These are phyloP conservation scores for Leptodactylus fallax DNA, from an alignment of 2,797 vertebrate species.

Conservation along the genomic window DNA sequence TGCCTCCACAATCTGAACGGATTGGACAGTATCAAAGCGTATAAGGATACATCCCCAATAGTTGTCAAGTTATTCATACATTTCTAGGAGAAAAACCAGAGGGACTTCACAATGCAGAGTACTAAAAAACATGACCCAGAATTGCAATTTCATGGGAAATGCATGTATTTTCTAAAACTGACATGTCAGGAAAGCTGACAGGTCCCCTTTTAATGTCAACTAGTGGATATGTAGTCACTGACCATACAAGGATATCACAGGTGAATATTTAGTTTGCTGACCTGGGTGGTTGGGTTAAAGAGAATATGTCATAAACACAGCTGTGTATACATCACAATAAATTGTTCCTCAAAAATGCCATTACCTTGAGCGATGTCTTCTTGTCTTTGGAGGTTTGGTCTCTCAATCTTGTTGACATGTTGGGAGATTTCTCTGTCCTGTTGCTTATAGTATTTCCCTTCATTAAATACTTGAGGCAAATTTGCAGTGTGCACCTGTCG, in stretches of 20 bases:
- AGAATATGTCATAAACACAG: background rate
- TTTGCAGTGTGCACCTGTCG: slow-evolving; percentile 96
- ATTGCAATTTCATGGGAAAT: too few relatives aligned
- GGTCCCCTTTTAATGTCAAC: too few relatives aligned
- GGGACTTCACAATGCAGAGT: too few relatives aligned
- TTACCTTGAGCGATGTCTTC: slow-evolving; percentile 95
- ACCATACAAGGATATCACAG: background rate
- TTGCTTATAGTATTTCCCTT: slow-evolving; percentile 88
- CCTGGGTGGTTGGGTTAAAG: too few relatives aligned
- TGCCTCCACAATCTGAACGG: too few relatives aligned
- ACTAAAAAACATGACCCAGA: too few relatives aligned
- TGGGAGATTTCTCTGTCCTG: slow-evolving; percentile 84
- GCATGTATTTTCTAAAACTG: too few relatives aligned
- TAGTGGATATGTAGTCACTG: background rate
- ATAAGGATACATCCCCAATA: too few relatives aligned
- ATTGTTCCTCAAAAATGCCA: background rate
- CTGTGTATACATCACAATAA: background rate
- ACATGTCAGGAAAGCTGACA: too few relatives aligned
- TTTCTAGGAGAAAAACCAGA: too few relatives aligned
- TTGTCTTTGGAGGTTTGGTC: slow-evolving; percentile 86
- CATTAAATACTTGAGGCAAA: slow-evolving; percentile 94
- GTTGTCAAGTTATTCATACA: too few relatives aligned
- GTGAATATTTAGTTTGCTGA: background rate
- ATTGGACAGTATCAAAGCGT: too few relatives aligned
- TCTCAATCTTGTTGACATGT: slow-evolving; percentile 85